These are phyloP conservation scores for Limnephilus auricula DNA, from an alignment of 2,888 invertebrate species.

Conservation along the genomic window DNA sequence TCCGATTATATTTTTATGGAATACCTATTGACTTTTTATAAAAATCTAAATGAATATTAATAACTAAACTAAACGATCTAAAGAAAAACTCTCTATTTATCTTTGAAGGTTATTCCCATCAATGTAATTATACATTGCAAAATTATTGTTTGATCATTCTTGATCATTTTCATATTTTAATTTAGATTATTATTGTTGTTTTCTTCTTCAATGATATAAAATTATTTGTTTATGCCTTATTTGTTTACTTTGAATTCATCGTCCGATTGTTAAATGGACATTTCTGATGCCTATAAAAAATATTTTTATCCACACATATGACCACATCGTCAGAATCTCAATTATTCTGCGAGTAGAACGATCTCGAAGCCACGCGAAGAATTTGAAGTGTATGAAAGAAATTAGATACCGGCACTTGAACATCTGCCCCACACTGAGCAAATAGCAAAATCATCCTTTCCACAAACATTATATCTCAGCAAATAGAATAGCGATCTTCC, in stretches of 20 bases:
- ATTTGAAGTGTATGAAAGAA: slow-evolving; percentile 8
- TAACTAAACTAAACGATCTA: no score
- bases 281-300: neutral
- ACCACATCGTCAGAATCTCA: neutral
- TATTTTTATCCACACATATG: no score
- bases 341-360: neutral
- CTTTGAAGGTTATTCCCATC: no score
- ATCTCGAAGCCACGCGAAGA: neutral
- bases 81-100: no score
- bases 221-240: neutral
- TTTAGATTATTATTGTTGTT: no score
- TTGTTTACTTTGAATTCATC: neutral
- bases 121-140: no score
- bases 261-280: neutral
- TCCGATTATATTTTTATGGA: no score
- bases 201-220: no score
- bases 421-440: neutral
- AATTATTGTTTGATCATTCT: no score
- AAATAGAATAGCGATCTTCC: neutral
- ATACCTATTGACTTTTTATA: no score
- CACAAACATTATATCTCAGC: neutral
- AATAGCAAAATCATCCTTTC: slow-evolving; percentile 1
- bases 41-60: no score
- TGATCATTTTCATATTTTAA: no score
- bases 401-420: slow-evolving; percentile 5